Base-by-base conservation (phyloP, 2,888 invertebrate species). In the Callyntrura guangdongensis region DNA sequence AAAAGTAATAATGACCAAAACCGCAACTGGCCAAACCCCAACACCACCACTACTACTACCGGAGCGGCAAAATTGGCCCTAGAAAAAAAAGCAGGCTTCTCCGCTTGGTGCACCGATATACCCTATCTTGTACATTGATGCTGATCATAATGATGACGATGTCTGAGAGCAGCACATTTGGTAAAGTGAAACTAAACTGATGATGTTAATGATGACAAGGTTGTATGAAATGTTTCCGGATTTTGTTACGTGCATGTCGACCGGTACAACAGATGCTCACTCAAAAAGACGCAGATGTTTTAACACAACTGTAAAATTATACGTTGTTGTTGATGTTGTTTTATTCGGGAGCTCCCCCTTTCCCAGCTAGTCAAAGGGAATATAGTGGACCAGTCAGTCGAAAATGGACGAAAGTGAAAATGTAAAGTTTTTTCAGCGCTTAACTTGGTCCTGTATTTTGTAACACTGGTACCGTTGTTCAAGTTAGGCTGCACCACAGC, bases 151-250 rank as follows among this genome's bases (percentile, higher is more conserved):
- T 74, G 47, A 74, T 27, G 74, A 74, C 36, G n/a, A n/a, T n/a
- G n/a, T 36, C 36, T 36, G 64, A 11, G 64, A 61, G 8, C 25
- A 25, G 36, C 27, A 67, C 67, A 67, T 20, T 11, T 53, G 47
- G 36, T 36, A 36, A 6, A 25, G 79, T n/a, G 36, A 56, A 17
- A 81, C 22, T 4, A 17, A 61, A 45, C 14, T 20, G 17, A 49
- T 49, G 49, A 77, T 53, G 36, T 17, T 77, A 86, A 86, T 77
- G 77, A 77, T 86, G 86, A 86, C 86, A 86, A 74, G 86, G 56
- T 47, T 74, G 17, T 11, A 61, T 77, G 74, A 86, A 85, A 86
- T 86, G 61, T 86, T 86, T 86, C 86, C 86, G 86, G 77, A 67
- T 86, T 77, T 67, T 67, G 64, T 86, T 79, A 22, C 74, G 49